phyloP scores from a whole-genome alignment of 2,797 vertebrate species.

The Harpagifer antarcticus region DNA sequence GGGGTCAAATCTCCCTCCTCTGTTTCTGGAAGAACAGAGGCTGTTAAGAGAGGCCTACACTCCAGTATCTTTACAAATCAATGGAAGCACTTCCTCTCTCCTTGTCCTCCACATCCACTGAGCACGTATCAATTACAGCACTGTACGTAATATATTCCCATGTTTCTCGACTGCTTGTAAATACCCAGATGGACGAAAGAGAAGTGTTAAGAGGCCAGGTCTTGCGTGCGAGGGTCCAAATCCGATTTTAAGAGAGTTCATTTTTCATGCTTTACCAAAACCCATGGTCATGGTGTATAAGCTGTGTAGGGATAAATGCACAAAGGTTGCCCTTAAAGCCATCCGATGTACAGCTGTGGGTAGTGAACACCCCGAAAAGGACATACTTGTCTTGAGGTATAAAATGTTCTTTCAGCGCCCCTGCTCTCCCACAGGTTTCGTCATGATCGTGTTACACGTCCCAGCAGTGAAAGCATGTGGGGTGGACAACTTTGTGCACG shows the following conservation, averaged over 20 bases:
- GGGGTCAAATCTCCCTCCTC: conserved; percentile 75
- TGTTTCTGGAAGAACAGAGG: conserved; percentile 68
- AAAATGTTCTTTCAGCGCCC: conserved; percentile 71
- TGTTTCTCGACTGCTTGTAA: conserved; percentile 55
- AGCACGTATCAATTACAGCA: conserved; percentile 58
- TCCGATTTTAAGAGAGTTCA: conserved; percentile 32
- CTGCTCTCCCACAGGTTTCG: conserved; percentile 68
- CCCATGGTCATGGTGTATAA: conserved; percentile 12
- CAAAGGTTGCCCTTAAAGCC: conserved; percentile 36
- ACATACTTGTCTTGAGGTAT: conserved; percentile 66
- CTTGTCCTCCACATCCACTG: conserved; percentile 62
- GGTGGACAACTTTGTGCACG: conserved; percentile 57
- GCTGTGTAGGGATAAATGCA: conserved; percentile 28
- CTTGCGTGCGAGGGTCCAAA: conserved; percentile 22
- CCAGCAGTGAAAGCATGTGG: conserved; percentile 1
- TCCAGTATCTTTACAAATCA: conserved; percentile 70
- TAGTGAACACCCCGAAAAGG: conserved; percentile 48
- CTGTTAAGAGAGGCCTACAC: conserved; percentile 61
- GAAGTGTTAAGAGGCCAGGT: conserved; percentile 14
- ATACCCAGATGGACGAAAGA: conserved; percentile 43
- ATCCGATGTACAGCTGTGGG: conserved; percentile 53
- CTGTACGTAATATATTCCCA: conserved; percentile 31
- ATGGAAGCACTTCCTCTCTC: conserved; percentile 71
- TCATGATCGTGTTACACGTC: conserved; percentile 66
- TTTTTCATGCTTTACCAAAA: conserved; percentile 47